Evolutionary conservation across 2,113 vertebrate species (phyloP).

Genomic region (Asarcornis scutulata): DNA sequence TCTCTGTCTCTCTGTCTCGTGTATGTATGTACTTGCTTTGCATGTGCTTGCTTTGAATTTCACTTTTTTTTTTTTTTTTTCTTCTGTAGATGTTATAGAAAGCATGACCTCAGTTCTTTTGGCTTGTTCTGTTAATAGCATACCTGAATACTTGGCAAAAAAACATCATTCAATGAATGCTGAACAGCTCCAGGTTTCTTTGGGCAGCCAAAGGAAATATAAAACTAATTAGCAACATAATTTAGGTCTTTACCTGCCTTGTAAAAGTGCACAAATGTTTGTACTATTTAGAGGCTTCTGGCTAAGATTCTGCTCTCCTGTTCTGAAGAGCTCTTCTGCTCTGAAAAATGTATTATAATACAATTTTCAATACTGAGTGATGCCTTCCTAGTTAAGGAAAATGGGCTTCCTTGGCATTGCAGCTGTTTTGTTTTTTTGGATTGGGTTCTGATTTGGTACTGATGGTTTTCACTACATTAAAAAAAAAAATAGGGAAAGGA

Average conservation of each 20-base stretch:
- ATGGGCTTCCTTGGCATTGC: constrained; percentile 24
- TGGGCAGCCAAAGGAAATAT: constrained; percentile 79
- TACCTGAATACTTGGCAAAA: constrained; percentile 79
- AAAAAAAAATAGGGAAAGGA: neutral
- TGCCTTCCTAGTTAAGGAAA: constrained; percentile 46
- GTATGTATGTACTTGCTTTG: constrained; percentile 24
- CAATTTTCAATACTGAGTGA: neutral
- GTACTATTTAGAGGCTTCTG: constrained; percentile 74
- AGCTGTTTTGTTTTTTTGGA: neutral
- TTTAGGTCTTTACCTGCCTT: constrained; percentile 78
- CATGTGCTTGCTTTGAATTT: constrained; percentile 49
- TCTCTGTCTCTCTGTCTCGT: neutral
- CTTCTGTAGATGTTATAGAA: constrained; percentile 55
- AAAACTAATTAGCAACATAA: constrained; percentile 84
- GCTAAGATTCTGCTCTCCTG: constrained; percentile 55
- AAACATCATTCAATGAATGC: constrained; percentile 15
- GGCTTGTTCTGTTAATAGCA: constrained; percentile 54
- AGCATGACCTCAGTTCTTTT: constrained; percentile 73
- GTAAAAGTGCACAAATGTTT: constrained; percentile 75
- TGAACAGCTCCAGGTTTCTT: constrained; percentile 69
- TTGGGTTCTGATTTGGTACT: constrained; percentile 28
- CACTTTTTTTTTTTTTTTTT: constrained; percentile 43
- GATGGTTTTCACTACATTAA: neutral
- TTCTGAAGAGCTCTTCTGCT: neutral
- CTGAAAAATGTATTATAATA: too few relatives aligned